phyloP scores from a whole-genome alignment of 1,140 invertebrate species.

The Argopecten irradians region DNA sequence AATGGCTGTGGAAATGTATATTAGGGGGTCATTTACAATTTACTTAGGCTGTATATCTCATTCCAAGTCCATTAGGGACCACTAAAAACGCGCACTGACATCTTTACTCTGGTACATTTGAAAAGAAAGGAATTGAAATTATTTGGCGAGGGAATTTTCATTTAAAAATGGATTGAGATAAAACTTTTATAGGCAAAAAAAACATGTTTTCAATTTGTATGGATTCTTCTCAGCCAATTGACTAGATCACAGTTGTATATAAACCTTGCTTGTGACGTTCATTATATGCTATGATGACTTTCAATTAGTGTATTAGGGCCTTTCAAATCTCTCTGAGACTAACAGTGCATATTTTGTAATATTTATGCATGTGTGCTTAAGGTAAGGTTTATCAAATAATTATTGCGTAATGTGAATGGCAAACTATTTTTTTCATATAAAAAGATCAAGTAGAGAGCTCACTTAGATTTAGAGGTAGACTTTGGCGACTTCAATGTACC shows the following conservation, averaged over 20 bases:
- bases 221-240: not conserved
- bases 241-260: not conserved
- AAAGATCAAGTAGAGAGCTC: too few species aligned
- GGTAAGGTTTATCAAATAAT: not conserved
- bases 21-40: not conserved
- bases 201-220: constrained; percentile 11
- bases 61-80: not conserved
- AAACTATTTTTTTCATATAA: too few species aligned
- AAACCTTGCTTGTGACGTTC: not conserved
- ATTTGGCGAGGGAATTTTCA: not conserved
- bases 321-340: not conserved
- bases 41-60: not conserved
- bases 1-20: not conserved
- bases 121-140: not conserved
- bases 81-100: not conserved
- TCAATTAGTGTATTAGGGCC: not conserved
- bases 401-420: too few species aligned
- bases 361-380: not conserved
- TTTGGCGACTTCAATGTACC: too few species aligned
- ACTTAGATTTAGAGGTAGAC: too few species aligned
- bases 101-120: not conserved
- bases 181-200: not conserved
- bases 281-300: not conserved
- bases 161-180: not conserved
- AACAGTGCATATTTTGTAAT: not conserved